phyloP scores from a whole-genome alignment of 2,797 vertebrate genomes.

The Masticophis lateralis region DNA sequence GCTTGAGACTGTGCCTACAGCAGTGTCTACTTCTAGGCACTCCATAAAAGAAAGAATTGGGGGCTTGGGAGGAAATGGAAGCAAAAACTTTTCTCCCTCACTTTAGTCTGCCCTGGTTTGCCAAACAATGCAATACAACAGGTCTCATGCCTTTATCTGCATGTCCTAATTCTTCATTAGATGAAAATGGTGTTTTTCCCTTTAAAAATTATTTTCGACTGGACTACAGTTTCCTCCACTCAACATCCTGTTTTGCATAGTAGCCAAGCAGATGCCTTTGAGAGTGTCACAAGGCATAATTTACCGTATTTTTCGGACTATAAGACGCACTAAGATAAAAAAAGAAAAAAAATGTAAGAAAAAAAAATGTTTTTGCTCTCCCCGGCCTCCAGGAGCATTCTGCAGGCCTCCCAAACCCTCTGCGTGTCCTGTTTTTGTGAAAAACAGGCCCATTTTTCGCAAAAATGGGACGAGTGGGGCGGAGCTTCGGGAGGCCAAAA shows the following conservation, averaged over 20 bases:
- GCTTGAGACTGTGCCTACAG: constrained; percentile 37
- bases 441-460: too few species aligned
- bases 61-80: not conserved
- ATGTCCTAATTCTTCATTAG: not conserved
- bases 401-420: too few species aligned
- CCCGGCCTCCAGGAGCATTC: too few species aligned
- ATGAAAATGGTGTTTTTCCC: not conserved
- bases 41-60: not conserved
- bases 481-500: too few species aligned
- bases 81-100: not conserved
- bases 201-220: not conserved
- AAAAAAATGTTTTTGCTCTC: too few species aligned
- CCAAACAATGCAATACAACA: not conserved
- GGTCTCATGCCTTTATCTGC: not conserved
- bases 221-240: not conserved
- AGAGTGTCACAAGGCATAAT: not conserved
- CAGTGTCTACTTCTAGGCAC: constrained; percentile 41
- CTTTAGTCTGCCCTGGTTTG: not conserved
- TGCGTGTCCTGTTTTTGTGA: too few species aligned
- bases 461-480: too few species aligned
- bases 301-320: not conserved
- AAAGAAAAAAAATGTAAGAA: too few species aligned
- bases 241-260: not conserved
- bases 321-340: too few species aligned
- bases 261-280: not conserved